phyloP scores from a whole-genome alignment of 1,140 invertebrate genomes.

The Euwallacea similis region DNA sequence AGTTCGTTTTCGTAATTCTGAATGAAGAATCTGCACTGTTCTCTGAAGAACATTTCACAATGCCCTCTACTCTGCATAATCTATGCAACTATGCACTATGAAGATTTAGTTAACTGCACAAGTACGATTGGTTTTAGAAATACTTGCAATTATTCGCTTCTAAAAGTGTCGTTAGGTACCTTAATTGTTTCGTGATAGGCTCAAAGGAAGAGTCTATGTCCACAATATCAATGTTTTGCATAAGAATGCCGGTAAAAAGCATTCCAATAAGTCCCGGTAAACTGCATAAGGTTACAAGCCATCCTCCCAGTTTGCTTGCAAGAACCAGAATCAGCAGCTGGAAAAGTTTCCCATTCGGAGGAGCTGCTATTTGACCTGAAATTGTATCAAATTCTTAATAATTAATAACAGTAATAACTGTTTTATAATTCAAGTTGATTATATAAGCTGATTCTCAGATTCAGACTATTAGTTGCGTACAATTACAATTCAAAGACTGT shows the following conservation, averaged over 20 bases:
- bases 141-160: not conserved
- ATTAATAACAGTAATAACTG: too few species aligned
- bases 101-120: too few species aligned
- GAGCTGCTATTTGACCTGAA: slow-evolving; percentile 71
- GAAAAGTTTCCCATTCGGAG: slow-evolving; percentile 76
- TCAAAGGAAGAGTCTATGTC: slow-evolving; percentile 66
- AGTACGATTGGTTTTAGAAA: not conserved
- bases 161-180: slow-evolving; percentile 54
- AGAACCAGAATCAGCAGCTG: slow-evolving; percentile 73
- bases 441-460: not conserved
- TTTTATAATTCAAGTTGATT: not conserved
- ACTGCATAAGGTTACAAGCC: slow-evolving; percentile 71
- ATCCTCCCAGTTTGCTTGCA: slow-evolving; percentile 79
- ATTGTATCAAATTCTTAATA: not conserved
- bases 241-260: slow-evolving; percentile 77
- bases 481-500: too few species aligned
- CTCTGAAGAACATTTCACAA: too few species aligned
- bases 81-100: too few species aligned
- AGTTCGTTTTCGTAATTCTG: too few species aligned
- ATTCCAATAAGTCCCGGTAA: slow-evolving; percentile 86
- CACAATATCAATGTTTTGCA: slow-evolving; percentile 74
- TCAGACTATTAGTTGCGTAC: too few species aligned
- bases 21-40: too few species aligned
- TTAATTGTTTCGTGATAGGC: slow-evolving; percentile 66
- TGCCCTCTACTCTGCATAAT: too few species aligned